These are phyloP conservation scores for Ridgeia piscesae DNA, from an alignment of 1,140 invertebrate species.

Conservation along the genomic window DNA sequence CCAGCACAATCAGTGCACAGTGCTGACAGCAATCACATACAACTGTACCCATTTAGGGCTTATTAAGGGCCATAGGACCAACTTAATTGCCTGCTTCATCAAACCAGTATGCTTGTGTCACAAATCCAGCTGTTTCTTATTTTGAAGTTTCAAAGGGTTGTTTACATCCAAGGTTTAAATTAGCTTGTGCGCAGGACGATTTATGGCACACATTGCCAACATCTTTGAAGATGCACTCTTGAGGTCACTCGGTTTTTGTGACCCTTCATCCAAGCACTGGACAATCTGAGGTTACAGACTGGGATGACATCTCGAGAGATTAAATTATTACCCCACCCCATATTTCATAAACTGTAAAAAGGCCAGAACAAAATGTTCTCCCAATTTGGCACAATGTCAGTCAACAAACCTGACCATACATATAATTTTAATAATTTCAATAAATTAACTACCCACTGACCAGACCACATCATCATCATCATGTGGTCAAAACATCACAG, in stretches of 20 bases:
- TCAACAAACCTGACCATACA: background rate
- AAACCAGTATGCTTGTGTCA: background rate
- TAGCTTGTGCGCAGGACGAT: background rate
- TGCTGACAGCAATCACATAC: background rate
- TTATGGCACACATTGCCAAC: background rate
- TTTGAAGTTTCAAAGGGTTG: background rate
- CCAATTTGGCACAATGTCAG: background rate
- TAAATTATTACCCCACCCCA: too few species aligned
- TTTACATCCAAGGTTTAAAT: background rate
- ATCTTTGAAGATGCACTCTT: background rate
- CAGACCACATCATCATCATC: background rate
- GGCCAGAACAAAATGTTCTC: background rate
- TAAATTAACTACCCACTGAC: background rate
- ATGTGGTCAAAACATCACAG: background rate
- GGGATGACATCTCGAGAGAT: too few species aligned
- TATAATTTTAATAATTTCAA: background rate
- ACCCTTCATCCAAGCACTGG: too few species aligned
- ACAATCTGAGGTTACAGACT: too few species aligned
- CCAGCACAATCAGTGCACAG: background rate
- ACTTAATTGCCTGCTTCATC: background rate
- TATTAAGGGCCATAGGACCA: background rate
- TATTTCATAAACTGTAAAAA: too few species aligned
- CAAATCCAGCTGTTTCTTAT: background rate
- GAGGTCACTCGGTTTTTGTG: too few species aligned
- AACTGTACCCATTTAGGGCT: background rate